phyloP scores from a whole-genome alignment of 2,888 invertebrate genomes.

The Dicyrtomina minuta region DNA sequence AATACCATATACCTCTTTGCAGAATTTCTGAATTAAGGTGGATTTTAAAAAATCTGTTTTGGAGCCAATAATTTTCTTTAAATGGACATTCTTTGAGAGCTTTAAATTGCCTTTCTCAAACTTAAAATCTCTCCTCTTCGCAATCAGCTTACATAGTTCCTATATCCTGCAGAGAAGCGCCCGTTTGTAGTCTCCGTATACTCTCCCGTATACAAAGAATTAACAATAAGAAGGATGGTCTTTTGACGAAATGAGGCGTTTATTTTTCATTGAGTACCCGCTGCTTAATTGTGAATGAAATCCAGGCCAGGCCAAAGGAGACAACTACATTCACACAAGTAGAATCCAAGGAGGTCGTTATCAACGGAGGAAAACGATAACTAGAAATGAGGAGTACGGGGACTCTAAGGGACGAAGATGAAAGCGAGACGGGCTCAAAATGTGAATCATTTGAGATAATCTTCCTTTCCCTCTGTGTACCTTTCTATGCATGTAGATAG shows the following conservation, averaged over 20 bases:
- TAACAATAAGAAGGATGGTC: background rate
- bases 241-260: slow-evolving; percentile 10
- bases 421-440: no score
- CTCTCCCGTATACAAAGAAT: no score
- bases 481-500: no score
- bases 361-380: background rate
- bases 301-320: background rate
- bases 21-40: background rate
- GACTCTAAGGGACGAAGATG: background rate
- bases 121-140: background rate
- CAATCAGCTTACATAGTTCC: no score
- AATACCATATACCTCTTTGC: no score
- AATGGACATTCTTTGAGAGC: slow-evolving; percentile 11
- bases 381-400: background rate
- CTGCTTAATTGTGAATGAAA: slow-evolving; percentile 6
- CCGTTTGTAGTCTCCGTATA: no score
- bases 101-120: slow-evolving; percentile 15
- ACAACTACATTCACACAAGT: no score
- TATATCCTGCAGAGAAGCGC: no score
- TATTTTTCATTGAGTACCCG: slow-evolving; percentile 9
- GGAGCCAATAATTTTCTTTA: slow-evolving; percentile 17
- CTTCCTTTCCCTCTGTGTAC: no score
- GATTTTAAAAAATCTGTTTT: slow-evolving; percentile 13
- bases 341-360: background rate
- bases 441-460: no score